phyloP scores from a whole-genome alignment of 2,113 vertebrate genomes.

The Bubo bubo region DNA sequence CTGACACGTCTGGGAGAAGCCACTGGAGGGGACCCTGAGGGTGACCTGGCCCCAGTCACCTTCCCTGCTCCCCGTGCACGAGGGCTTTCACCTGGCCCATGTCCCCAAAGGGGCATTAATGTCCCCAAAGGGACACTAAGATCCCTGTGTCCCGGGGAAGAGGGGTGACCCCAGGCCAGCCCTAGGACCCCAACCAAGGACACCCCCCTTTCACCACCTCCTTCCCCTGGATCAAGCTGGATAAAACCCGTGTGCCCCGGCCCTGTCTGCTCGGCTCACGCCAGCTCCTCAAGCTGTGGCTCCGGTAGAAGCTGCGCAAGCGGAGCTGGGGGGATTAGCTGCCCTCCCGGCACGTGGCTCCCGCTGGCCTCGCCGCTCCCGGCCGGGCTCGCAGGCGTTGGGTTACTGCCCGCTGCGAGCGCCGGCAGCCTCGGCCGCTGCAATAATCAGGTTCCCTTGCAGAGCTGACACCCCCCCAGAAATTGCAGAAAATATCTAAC shows the following conservation, averaged over 20 bases:
- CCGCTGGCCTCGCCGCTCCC: background rate
- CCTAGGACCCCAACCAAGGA: background rate
- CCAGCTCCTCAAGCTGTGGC: background rate
- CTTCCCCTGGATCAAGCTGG: background rate
- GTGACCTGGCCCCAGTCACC: background rate
- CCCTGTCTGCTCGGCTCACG: background rate
- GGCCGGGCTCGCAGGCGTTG: background rate
- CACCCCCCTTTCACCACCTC: background rate
- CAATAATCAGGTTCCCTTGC: background rate
- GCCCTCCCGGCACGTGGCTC: conserved; percentile 37
- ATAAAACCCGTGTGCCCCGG: rapidly evolving
- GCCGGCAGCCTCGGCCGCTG: background rate
- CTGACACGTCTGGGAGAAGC: background rate
- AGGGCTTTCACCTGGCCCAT: background rate
- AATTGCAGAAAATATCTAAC: too few relatives aligned
- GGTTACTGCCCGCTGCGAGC: conserved; percentile 47
- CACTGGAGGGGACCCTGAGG: background rate
- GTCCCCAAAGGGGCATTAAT: background rate
- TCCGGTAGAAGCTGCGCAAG: background rate
- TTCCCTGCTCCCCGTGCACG: rapidly evolving
- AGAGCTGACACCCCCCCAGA: background rate
- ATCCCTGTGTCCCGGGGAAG: rapidly evolving
- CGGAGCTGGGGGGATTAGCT: conserved; percentile 3
- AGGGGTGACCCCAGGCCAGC: background rate
- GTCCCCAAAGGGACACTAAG: background rate